phyloP scores from a whole-genome alignment of 2,113 vertebrate species.

The Coptodon rendalli region DNA sequence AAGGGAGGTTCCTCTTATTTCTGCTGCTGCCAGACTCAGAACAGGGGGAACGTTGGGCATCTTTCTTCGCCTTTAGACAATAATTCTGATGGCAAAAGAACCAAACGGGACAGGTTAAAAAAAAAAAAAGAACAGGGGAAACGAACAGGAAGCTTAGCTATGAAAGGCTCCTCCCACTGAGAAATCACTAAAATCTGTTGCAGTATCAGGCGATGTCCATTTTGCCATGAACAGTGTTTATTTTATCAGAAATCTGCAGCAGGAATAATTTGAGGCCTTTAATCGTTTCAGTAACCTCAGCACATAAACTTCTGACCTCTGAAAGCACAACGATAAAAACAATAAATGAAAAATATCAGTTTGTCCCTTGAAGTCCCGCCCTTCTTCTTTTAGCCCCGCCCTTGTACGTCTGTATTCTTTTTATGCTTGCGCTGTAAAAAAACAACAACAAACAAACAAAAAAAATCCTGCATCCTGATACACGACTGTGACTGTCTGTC shows the following conservation, averaged over 20 bases:
- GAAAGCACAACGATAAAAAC: background rate
- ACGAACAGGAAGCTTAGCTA: accelerated
- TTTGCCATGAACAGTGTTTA: background rate
- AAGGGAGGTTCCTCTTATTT: background rate
- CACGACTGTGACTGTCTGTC: constrained; percentile 27
- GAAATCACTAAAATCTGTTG: background rate
- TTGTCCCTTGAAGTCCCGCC: background rate
- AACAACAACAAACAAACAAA: background rate
- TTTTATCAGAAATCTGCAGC: background rate
- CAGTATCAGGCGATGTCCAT: background rate
- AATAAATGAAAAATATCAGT: background rate
- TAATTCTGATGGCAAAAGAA: too few relatives aligned
- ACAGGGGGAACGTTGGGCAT: too few relatives aligned
- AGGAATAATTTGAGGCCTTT: background rate
- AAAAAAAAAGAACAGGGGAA: background rate
- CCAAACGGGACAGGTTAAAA: too few relatives aligned
- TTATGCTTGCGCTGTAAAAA: constrained; percentile 20
- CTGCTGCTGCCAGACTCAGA: background rate
- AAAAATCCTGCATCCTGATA: constrained; percentile 28
- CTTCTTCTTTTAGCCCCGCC: background rate
- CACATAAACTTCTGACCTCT: background rate
- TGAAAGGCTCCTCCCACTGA: background rate
- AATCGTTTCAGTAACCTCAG: background rate
- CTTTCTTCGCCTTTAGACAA: too few relatives aligned
- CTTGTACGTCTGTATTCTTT: background rate